phyloP scores from a whole-genome alignment of 2,888 invertebrate species.

The Acrobasis consociella region DNA sequence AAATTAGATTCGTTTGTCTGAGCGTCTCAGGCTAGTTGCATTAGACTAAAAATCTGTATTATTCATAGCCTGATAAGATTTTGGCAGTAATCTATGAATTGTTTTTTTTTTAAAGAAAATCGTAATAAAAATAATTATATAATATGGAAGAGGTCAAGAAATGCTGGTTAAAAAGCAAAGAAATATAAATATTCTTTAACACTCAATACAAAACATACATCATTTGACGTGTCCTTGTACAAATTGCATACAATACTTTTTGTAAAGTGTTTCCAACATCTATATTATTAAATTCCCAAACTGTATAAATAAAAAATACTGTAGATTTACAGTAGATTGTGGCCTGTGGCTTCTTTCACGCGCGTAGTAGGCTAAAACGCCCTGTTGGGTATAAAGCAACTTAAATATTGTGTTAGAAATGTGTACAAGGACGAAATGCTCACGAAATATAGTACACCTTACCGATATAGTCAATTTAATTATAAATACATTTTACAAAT shows the following conservation, averaged over 20 bases:
- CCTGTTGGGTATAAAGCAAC: background rate
- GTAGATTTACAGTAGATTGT: too few relatives aligned
- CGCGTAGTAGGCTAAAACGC: too few relatives aligned
- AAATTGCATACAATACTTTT: slow-evolving; percentile 8
- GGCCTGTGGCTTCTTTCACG: too few relatives aligned
- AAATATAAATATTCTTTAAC: slow-evolving; percentile 14
- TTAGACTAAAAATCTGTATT: too few relatives aligned
- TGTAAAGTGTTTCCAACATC: background rate
- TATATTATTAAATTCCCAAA: too few relatives aligned
- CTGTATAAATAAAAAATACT: too few relatives aligned
- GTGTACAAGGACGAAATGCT: slow-evolving; percentile 3
- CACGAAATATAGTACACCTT: background rate
- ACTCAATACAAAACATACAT: slow-evolving; percentile 18
- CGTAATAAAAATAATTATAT: too few relatives aligned
- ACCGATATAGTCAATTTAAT: slow-evolving; percentile 30
- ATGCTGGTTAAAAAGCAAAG: background rate
- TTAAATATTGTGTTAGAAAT: slow-evolving; percentile 1
- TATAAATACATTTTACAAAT: slow-evolving; percentile 39
- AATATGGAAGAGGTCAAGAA: slow-evolving; percentile 12
- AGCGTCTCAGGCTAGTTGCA: too few relatives aligned
- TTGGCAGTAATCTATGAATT: too few relatives aligned
- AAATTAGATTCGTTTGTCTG: too few relatives aligned
- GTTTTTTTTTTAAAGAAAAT: too few relatives aligned
- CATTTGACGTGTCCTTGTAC: slow-evolving; percentile 4
- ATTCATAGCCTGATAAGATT: too few relatives aligned